Evolutionary conservation across 1,140 invertebrate species (phyloP), one percentile per base, ranked within the genome.

Genomic region (Listronotus oregonensis): DNA sequence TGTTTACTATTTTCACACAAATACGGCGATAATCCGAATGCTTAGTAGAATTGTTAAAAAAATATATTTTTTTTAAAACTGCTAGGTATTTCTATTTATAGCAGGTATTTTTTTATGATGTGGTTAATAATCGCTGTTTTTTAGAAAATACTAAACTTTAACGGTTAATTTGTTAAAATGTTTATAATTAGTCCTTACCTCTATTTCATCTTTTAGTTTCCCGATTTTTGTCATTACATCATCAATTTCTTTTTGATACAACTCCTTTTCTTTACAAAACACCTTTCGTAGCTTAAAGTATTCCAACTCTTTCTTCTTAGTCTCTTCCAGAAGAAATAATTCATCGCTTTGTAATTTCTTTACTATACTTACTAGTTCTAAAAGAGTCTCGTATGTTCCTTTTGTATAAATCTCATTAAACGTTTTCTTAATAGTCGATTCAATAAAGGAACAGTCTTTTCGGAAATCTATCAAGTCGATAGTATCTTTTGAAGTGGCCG

Each of bases 161-260:
- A n/a, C n/a, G n/a, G n/a, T n/a, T n/a, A n/a, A n/a, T n/a, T n/a
- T n/a, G n/a, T n/a, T n/a, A n/a, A 27, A 27, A 27, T 27, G 5
- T 27, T 27, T 27, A 27, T 27, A 5, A 5, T 27, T 27, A 27
- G 21, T 27, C 5, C 50, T 65, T 68, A 75, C 73, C 64, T 73
- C 66, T 61, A 71, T 71, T 62, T 70, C 50, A 60, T 76, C 74
- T 65, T 76, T 76, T 44, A 76, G 50, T 44, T 58, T 64, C 27
- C 74, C 74, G 17, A 74, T 67, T 37, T 71, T 32, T 9, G 47
- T 54, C 50, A 66, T 68, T 18, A 39, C 52, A 42, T 66, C 40
- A n/a, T 55, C 15, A 50, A 65, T 67, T 42, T 63, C 47, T 21
- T 34, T 47, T 14, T 42, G 32, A 49, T 54, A 65, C 14, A n/a